Evolutionary conservation across 2,113 vertebrate genomes (phyloP).

Genomic region (Sebastes schlegelii): DNA sequence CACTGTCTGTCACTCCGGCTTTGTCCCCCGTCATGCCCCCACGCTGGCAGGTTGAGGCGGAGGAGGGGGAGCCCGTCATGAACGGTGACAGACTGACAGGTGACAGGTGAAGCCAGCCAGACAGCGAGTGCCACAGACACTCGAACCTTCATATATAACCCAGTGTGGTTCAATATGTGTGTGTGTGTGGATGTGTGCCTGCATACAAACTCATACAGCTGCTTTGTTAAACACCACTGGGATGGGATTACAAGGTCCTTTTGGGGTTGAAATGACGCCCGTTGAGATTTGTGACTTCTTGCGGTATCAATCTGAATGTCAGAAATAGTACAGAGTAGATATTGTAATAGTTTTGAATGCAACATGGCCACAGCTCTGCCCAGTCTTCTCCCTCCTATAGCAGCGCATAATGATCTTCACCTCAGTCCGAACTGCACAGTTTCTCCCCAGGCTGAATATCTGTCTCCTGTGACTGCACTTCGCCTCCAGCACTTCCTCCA

Average conservation of each 20-base stretch:
- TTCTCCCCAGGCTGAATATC: background rate
- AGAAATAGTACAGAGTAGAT: background rate
- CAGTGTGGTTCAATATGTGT: slow-evolving; percentile 23
- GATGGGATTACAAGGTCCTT: slow-evolving; percentile 24
- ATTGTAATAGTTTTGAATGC: background rate
- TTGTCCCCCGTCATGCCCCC: slow-evolving; percentile 66
- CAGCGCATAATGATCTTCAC: background rate
- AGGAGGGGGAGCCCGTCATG: slow-evolving; percentile 20
- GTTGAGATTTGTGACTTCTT: background rate
- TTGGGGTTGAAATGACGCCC: slow-evolving; percentile 3
- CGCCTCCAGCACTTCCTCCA: background rate
- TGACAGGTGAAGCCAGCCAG: slow-evolving; percentile 74
- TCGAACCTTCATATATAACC: slow-evolving; percentile 31
- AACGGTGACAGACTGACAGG: slow-evolving; percentile 75
- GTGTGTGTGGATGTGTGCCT: background rate
- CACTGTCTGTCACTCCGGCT: slow-evolving; percentile 73
- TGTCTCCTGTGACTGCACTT: background rate
- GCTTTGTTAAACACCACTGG: slow-evolving; percentile 32
- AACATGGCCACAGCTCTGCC: background rate
- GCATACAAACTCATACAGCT: slow-evolving; percentile 32
- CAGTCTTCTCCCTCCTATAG: background rate
- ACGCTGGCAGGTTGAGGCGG: slow-evolving; percentile 49
- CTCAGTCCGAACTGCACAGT: background rate
- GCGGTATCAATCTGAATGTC: background rate
- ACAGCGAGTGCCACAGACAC: slow-evolving; percentile 40